Conservation (phyloP, 2,888 invertebrate species). For the Diarsia mendica region DNA sequence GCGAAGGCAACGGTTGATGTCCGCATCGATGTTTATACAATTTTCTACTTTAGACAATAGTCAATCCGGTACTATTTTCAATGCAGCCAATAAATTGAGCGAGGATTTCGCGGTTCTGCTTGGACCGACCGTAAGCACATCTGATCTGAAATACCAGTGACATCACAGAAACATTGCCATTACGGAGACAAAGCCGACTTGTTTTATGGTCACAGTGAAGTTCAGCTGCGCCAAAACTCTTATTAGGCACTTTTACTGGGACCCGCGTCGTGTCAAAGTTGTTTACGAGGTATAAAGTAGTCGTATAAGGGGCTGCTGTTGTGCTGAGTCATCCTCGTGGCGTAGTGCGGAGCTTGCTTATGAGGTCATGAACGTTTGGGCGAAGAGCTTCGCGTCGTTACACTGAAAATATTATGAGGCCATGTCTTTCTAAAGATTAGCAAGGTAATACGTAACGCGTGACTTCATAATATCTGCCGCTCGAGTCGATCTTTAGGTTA, state of each 20-base stretch:
- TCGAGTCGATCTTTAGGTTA: no score
- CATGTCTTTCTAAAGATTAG: neutral
- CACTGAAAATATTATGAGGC: neutral
- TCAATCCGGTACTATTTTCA: neutral
- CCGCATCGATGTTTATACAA: neutral
- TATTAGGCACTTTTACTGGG: conserved; percentile 2
- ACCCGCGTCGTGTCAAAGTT: neutral
- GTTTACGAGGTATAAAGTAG: conserved; percentile 35
- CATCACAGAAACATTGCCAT: no score
- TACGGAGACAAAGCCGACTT: no score
- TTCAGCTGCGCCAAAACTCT: neutral
- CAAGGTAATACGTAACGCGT: neutral
- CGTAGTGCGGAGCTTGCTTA: conserved; percentile 39
- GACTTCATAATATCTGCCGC: no score
- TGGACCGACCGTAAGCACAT: neutral
- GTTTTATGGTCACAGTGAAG: neutral
- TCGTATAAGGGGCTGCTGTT: conserved; percentile 20
- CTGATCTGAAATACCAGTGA: neutral
- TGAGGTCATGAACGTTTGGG: neutral
- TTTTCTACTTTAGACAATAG: neutral
- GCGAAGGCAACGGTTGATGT: neutral
- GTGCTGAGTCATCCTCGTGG: conserved; percentile 34
- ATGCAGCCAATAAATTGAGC: neutral
- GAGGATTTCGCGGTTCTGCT: neutral
- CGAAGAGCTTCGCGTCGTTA: neutral